Percentiles rank a stretch among this genome's conserved stretches.
Evolutionary conservation across 2,113 vertebrate species (phyloP).

Genomic region (Serilophus lunatus): DNA sequence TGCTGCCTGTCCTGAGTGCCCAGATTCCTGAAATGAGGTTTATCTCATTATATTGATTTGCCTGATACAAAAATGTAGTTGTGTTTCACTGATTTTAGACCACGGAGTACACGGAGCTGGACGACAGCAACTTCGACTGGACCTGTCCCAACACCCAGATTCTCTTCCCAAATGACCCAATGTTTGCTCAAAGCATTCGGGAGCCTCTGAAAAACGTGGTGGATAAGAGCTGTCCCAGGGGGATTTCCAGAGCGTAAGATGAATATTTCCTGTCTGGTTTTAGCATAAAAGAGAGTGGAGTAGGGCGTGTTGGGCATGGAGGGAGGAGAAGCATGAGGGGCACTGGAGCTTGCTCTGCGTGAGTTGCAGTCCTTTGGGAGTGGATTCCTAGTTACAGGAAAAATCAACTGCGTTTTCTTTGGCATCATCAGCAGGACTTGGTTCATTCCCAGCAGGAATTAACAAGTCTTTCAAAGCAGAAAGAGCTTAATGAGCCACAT

Average conservation of each 20-base stretch:
- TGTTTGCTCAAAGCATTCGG: slow-evolving; percentile 90
- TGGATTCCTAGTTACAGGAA: neutral
- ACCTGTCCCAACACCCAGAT: slow-evolving; percentile 97
- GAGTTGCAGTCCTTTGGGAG: neutral
- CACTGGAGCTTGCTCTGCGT: neutral
- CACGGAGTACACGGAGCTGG: slow-evolving; percentile 83
- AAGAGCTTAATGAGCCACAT: neutral
- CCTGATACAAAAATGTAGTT: neutral
- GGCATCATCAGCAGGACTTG: neutral
- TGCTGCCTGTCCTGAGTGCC: neutral
- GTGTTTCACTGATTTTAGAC: slow-evolving; percentile 59
- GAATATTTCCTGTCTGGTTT: neutral
- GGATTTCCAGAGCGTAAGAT: slow-evolving; percentile 77
- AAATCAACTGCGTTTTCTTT: neutral
- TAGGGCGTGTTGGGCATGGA: neutral
- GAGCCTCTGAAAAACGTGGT: slow-evolving; percentile 95
- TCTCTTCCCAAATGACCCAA: slow-evolving; percentile 91
- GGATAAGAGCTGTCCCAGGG: slow-evolving; percentile 93
- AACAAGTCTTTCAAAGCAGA: neutral
- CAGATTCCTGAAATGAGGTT: neutral
- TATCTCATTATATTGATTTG: neutral
- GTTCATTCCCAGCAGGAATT: neutral
- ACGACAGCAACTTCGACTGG: slow-evolving; percentile 98
- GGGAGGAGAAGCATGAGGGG: neutral
- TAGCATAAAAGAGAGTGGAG: neutral